Conservation (phyloP, 2,888 invertebrate genomes). For the Clistopyga incitator region DNA sequence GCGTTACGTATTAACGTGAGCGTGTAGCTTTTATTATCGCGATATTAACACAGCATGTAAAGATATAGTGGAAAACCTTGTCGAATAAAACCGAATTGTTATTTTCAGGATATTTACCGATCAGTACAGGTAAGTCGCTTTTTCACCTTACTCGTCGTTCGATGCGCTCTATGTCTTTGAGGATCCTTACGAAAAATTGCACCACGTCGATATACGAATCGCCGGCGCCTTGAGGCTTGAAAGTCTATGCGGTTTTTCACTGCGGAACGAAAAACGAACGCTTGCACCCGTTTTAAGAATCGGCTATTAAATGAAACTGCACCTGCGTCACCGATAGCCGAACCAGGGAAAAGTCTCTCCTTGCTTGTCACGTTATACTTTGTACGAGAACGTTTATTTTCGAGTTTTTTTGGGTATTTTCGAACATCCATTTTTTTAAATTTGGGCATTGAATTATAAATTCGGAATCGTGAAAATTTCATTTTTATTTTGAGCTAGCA, state of each 20-base stretch:
- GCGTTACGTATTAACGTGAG: conserved; percentile 21
- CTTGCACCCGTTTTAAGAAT: neutral
- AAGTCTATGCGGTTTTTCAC: neutral
- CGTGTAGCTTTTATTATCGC: conserved; percentile 44
- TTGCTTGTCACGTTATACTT: neutral
- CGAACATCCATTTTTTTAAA: too few relatives aligned
- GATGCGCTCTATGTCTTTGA: conserved; percentile 71
- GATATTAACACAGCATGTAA: conserved; percentile 77
- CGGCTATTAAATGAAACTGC: neutral
- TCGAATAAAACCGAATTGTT: conserved; percentile 80
- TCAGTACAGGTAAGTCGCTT: conserved; percentile 82
- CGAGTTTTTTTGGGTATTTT: too few relatives aligned
- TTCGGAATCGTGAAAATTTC: too few relatives aligned
- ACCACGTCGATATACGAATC: neutral
- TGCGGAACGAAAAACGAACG: neutral
- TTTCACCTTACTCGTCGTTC: conserved; percentile 71
- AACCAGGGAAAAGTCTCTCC: neutral
- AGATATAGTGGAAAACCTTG: conserved; percentile 74
- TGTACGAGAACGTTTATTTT: neutral
- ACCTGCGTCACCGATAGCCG: conserved; percentile 5
- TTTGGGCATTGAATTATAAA: too few relatives aligned
- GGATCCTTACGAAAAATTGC: conserved; percentile 46
- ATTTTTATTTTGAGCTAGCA: too few relatives aligned
- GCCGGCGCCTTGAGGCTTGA: neutral
- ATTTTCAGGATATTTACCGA: conserved; percentile 83